Evolutionary conservation across 1,140 invertebrate species (phyloP).

Genomic region (Frieseomelitta varia): DNA sequence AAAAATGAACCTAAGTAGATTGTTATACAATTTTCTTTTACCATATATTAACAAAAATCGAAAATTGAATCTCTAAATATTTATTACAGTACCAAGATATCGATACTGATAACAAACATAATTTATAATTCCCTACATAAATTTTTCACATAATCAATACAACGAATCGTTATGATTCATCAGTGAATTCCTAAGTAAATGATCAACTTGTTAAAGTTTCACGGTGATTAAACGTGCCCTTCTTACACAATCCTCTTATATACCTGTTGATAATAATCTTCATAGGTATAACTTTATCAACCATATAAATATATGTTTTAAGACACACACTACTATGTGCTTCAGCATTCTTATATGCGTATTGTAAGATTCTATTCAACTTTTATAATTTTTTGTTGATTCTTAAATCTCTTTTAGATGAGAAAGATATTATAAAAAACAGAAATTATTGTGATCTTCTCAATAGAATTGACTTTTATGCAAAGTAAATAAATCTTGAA

Average conservation of each 20-base stretch:
- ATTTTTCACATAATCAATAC: background rate
- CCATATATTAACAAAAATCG: no score
- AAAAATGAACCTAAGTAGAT: no score
- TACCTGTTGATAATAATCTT: constrained; percentile 23
- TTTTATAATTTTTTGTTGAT: no score
- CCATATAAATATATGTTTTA: background rate
- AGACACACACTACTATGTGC: background rate
- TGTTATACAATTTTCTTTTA: no score
- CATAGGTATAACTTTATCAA: constrained; percentile 1
- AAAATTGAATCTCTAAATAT: no score
- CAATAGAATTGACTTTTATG: background rate
- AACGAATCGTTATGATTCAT: background rate
- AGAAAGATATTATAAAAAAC: no score
- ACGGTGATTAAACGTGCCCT: constrained; percentile 33
- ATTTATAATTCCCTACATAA: background rate
- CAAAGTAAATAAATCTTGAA: background rate
- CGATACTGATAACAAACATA: no score
- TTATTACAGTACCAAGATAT: no score
- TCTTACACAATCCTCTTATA: background rate
- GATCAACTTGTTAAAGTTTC: constrained; percentile 49
- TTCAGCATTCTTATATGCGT: no score
- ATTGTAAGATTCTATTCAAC: no score
- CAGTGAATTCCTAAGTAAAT: background rate
- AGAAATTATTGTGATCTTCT: no score
- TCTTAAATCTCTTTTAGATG: background rate